Evolutionary conservation across 1,140 invertebrate genomes (phyloP).

Genomic region (Acyrthosiphon pisum): DNA sequence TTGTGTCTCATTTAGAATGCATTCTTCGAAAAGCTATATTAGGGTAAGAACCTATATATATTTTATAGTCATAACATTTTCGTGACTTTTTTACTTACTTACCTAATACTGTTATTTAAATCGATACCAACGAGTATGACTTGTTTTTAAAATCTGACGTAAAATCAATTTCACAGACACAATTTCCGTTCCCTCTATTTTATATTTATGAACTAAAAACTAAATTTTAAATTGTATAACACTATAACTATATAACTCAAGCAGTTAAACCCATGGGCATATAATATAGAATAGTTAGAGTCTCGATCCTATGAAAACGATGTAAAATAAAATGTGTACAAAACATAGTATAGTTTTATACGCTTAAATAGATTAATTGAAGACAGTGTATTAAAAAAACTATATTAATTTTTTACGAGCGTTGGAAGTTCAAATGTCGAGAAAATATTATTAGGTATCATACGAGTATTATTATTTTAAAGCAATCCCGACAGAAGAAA

Average conservation of each 20-base stretch:
- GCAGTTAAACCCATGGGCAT: too few relatives aligned
- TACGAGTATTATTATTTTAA: too few relatives aligned
- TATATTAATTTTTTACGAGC: neutral
- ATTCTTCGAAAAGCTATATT: constrained; percentile 78
- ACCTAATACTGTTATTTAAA: constrained; percentile 64
- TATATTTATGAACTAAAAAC: neutral
- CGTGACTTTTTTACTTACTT: neutral
- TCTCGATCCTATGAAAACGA: too few relatives aligned
- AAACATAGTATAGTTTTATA: too few relatives aligned
- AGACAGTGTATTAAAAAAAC: too few relatives aligned
- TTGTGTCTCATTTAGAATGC: constrained; percentile 89
- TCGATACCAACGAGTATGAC: constrained; percentile 81
- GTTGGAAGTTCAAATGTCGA: neutral
- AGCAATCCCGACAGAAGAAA: too few relatives aligned
- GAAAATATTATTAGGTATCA: neutral
- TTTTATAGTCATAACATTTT: neutral
- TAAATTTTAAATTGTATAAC: too few relatives aligned
- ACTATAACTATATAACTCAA: too few relatives aligned
- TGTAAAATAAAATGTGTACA: too few relatives aligned
- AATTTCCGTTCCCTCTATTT: constrained; percentile 61
- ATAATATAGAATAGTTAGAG: too few relatives aligned
- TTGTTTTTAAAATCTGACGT: constrained; percentile 86
- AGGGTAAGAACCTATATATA: constrained; percentile 68
- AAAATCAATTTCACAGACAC: constrained; percentile 79
- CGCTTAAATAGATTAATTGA: too few relatives aligned